Percentiles rank a stretch among this genome's conserved stretches.
Conservation (phyloP, 2,888 invertebrate species). For the Pomacea canaliculata region DNA sequence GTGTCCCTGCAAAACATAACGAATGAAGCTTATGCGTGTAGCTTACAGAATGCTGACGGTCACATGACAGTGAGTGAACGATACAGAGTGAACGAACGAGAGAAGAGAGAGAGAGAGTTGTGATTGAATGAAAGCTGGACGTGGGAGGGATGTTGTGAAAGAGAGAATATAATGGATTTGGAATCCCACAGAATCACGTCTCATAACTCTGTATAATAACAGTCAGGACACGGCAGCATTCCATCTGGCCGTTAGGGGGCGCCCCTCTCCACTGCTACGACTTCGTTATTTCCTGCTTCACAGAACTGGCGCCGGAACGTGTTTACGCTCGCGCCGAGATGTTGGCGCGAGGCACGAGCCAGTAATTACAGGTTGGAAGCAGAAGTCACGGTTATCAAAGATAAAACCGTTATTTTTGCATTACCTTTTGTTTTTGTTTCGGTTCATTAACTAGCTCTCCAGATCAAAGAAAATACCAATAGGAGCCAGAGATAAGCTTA, state of each 20-base stretch:
- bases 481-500: too few species aligned
- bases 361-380: neutral
- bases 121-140: neutral
- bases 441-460: too few species aligned
- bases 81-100: conserved; percentile 10
- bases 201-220: too few species aligned
- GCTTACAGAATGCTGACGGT: too few species aligned
- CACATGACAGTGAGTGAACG: conserved; percentile 1
- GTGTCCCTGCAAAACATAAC: too few species aligned
- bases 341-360: neutral
- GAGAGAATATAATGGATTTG: neutral
- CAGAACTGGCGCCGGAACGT: neutral
- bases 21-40: too few species aligned
- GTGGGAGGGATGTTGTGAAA: neutral
- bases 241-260: too few species aligned
- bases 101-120: conserved; percentile 1
- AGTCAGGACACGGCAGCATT: too few species aligned
- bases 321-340: neutral
- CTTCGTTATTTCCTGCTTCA: neutral
- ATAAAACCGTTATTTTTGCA: too few species aligned
- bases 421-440: too few species aligned
- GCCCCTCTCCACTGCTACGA: neutral
- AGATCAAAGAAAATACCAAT: too few species aligned
- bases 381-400: neutral
- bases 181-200: too few species aligned